Evolutionary conservation across 37 sponge, comb jelly and placozoan species (phyloP), one percentile per base, ranked within the genome.

Genomic region (Ephydatia muelleri): DNA sequence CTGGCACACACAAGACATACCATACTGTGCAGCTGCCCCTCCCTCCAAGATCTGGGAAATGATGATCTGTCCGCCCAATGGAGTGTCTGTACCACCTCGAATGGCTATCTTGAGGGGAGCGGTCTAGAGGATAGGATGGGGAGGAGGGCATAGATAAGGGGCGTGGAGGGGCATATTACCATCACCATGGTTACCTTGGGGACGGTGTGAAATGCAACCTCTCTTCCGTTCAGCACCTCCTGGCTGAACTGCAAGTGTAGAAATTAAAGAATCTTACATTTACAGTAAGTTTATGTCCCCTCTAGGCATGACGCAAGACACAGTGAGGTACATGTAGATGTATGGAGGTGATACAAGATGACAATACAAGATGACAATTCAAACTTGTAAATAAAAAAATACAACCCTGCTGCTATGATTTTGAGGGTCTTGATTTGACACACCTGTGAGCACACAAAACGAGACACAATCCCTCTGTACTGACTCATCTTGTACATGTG

Each of bases 41-140:
- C 95, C 95, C 72, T 95, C 95, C 67, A 84, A 82, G 30, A 95
- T 95, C 13, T 80, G 75, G 25, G 95, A 95, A 38, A 95, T 95
- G 57, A 88, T 57, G 5, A 95, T 86, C 26, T 86, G 43, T 30
- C 88, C 89, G 11, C 87, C 95, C 0, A 88, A 83, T 16, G 85
- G 84, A 0, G 92, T 89, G 83, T 95, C 92, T 64, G 80, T 88
- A 13, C 95, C 95, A 38, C 95, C 95, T 32, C 88, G 78, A 49
- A 95, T 91, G 72, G 92, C 87, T 33, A 95, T 72, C 79, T 85
- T 95, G 68, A 95, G 79, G 49, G 95, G 92, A 3, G 87, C 95
- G 28, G 25, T 9, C 72, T 34, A 26, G 26, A 68, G 26, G 9
- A 68, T 68, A 68, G 29, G 5, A 77, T 23, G 25, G 78, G 23